Conservation (phyloP, 2,797 vertebrate genomes). For the Falco berigora region DNA sequence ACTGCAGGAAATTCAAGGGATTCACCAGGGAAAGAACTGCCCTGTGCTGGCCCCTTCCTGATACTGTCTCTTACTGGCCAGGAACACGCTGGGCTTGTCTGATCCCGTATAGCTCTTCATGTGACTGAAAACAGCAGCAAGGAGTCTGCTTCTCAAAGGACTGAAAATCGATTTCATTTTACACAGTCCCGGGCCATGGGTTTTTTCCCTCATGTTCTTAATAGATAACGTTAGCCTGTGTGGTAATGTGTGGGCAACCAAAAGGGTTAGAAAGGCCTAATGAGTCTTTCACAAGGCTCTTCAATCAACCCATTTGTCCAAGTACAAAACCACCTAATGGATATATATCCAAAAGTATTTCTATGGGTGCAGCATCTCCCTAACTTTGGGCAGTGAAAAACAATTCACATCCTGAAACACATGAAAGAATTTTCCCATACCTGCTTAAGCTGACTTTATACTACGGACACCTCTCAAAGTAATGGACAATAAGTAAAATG, state of each 20-base stretch:
- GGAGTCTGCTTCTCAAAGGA: background rate
- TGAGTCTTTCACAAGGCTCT: background rate
- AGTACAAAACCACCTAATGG: background rate
- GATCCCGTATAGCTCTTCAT: background rate
- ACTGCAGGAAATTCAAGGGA: background rate
- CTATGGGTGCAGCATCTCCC: background rate
- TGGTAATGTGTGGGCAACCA: background rate
- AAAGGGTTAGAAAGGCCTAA: background rate
- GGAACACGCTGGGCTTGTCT: background rate
- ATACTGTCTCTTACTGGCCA: background rate
- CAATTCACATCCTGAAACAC: background rate
- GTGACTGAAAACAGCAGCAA: background rate
- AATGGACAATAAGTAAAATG: background rate
- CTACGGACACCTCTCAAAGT: background rate
- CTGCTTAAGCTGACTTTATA: background rate
- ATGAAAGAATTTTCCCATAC: background rate
- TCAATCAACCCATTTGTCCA: background rate
- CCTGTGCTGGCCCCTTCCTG: background rate
- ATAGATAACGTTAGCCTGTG: background rate
- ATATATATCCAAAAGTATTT: background rate
- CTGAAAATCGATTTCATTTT: background rate
- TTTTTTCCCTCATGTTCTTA: background rate
- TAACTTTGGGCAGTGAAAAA: background rate
- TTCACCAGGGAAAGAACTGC: background rate
- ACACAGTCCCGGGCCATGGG: rapidly evolving